These are phyloP conservation scores for Trachymyrmex cornetzi DNA, from an alignment of 1,140 invertebrate genomes.

Conservation along the genomic window DNA sequence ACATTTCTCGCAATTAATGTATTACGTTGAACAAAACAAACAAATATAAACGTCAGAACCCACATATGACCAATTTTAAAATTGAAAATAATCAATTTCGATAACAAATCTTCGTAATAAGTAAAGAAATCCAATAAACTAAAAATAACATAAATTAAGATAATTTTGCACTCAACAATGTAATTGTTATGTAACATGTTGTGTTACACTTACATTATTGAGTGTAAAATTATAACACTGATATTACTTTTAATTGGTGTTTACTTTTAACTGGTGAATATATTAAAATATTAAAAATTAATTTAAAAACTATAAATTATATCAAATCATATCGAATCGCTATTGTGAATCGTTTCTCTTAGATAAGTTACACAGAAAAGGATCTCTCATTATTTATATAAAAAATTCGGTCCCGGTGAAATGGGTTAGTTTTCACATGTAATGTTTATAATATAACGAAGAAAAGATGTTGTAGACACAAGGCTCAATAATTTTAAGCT, in stretches of 20 bases:
- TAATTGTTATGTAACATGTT: no score
- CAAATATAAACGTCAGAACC: neutral
- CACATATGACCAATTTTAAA: neutral
- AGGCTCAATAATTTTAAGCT: no score
- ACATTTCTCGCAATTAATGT: neutral
- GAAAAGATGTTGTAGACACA: no score
- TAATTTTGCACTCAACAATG: no score
- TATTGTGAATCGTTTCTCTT: neutral
- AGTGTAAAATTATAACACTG: no score
- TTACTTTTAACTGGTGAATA: neutral
- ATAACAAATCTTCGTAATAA: neutral
- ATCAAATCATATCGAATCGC: neutral
- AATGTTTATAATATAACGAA: no score
- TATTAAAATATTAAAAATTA: neutral
- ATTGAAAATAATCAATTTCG: neutral
- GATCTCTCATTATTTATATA: no score
- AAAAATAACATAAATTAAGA: no score
- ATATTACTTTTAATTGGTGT: no score
- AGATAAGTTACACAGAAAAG: neutral
- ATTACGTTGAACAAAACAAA: slow-evolving; percentile 12
- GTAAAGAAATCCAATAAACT: neutral
- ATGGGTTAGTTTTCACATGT: no score
- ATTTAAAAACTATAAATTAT: neutral
- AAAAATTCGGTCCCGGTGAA: no score
- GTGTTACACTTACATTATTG: no score